Conservation (phyloP, 2,888 invertebrate species). For the Idaea aversata region DNA sequence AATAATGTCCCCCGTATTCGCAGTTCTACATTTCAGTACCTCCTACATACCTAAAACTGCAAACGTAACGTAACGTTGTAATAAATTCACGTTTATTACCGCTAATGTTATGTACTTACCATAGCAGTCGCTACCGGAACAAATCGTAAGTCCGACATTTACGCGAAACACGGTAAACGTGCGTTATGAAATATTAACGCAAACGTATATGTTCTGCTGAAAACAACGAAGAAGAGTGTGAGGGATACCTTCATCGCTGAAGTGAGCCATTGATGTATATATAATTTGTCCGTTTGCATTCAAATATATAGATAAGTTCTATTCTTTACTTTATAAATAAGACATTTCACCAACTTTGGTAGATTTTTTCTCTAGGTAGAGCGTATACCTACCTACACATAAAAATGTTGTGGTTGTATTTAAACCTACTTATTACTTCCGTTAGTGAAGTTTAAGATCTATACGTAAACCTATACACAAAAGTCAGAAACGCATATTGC, state of each 20-base stretch:
- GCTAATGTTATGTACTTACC: constrained; percentile 66
- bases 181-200: constrained; percentile 65
- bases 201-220: constrained; percentile 53
- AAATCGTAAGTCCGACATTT: constrained; percentile 62
- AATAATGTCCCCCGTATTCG: constrained; percentile 57
- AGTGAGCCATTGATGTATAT: constrained; percentile 58
- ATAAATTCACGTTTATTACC: constrained; percentile 78
- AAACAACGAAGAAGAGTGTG: constrained; percentile 41
- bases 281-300: background rate
- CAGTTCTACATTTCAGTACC: constrained; percentile 69
- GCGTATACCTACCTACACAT: too few species aligned
- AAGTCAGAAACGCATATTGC: constrained; percentile 51
- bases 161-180: constrained; percentile 55
- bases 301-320: background rate
- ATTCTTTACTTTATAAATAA: too few species aligned
- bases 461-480: constrained; percentile 22
- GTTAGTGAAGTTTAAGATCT: constrained; percentile 14
- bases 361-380: too few species aligned
- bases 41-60: constrained; percentile 51
- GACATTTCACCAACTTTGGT: too few species aligned
- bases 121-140: constrained; percentile 65
- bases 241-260: constrained; percentile 38
- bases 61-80: constrained; percentile 74
- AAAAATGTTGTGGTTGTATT: too few species aligned
- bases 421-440: too few species aligned